phyloP scores from a whole-genome alignment of 2,113 vertebrate species.

The Epinephelus moara region DNA sequence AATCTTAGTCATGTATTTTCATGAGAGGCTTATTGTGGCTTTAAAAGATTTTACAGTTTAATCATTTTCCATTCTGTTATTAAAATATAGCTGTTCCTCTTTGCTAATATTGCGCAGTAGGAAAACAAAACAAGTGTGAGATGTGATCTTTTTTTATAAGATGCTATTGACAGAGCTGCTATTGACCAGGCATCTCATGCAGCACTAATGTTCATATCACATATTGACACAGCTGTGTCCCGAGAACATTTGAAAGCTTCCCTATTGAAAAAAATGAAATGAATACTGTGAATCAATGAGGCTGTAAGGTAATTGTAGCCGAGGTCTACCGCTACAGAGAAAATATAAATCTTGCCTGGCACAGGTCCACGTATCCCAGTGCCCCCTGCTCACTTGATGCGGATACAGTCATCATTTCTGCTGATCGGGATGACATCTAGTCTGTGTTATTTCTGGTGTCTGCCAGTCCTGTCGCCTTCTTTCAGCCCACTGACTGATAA shows the following conservation, averaged over 20 bases:
- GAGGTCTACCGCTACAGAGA: background rate
- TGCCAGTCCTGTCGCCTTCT: constrained; percentile 61
- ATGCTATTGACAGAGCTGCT: constrained; percentile 39
- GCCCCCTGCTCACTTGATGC: constrained; percentile 36
- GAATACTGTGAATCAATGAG: background rate
- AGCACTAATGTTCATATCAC: constrained; percentile 43
- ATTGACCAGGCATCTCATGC: constrained; percentile 23
- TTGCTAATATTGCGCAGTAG: constrained; percentile 1
- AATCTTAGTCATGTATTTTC: constrained; percentile 3
- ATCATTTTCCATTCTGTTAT: constrained; percentile 16
- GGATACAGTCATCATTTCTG: constrained; percentile 59
- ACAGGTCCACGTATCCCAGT: constrained; percentile 11
- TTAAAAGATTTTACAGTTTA: background rate
- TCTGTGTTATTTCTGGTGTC: constrained; percentile 78
- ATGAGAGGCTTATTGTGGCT: background rate
- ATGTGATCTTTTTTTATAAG: constrained; percentile 26
- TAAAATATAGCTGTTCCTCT: background rate
- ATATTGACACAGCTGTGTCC: constrained; percentile 72
- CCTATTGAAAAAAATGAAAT: constrained; percentile 6
- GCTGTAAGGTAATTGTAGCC: background rate
- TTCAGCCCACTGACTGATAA: constrained; percentile 74
- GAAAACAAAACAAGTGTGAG: constrained; percentile 7
- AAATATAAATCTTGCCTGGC: constrained; percentile 20
- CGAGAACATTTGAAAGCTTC: constrained; percentile 10
- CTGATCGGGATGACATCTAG: constrained; percentile 70